Conservation (phyloP, 2,113 vertebrate species). For the Pseudolaguvia tuberculata region DNA sequence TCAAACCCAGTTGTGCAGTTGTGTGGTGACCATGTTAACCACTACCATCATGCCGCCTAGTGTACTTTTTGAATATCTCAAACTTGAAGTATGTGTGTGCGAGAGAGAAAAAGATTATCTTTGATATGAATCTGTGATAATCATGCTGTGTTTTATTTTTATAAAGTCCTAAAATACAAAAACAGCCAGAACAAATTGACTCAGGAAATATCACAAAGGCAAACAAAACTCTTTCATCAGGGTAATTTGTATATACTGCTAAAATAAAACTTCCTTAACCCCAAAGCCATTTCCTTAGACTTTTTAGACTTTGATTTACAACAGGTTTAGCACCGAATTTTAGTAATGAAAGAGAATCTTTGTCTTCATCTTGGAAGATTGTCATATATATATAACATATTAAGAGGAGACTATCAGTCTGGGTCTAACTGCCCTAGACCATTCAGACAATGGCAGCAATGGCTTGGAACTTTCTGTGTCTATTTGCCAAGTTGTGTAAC, state of each 20-base stretch:
- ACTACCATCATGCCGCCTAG: no score
- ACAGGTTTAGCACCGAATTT: not conserved
- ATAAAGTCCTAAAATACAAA: constrained; percentile 22
- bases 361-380: constrained; percentile 19
- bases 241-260: constrained; percentile 41
- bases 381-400: constrained; percentile 23
- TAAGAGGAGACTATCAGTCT: constrained; percentile 27
- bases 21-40: no score
- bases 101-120: no score
- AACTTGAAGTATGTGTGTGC: no score
- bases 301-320: not conserved
- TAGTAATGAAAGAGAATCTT: constrained; percentile 5
- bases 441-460: constrained; percentile 30
- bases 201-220: constrained; percentile 51
- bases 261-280: constrained; percentile 46
- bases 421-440: constrained; percentile 12
- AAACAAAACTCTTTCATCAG: constrained; percentile 7
- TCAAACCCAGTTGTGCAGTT: no score
- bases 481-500: constrained; percentile 62
- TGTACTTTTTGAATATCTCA: no score
- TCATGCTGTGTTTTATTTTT: constrained; percentile 46
- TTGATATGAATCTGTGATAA: constrained; percentile 19
- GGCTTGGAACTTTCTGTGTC: constrained; percentile 43
- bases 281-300: not conserved
- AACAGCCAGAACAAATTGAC: constrained; percentile 30